Evolutionary conservation across 2,888 invertebrate species (phyloP).

Genomic region (Stenodema calcarata): DNA sequence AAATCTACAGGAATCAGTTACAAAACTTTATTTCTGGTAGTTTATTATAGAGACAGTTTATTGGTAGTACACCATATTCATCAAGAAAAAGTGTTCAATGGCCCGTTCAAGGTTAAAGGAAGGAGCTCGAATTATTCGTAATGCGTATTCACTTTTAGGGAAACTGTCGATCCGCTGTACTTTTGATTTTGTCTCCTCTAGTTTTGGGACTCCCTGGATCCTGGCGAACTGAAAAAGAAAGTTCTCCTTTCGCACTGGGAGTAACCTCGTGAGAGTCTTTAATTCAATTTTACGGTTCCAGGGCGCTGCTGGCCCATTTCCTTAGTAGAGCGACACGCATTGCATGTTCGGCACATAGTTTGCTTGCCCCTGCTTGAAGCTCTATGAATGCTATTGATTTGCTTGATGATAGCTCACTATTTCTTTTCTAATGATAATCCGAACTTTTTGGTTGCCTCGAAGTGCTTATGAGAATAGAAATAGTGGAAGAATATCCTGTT

Average conservation of each 20-base stretch:
- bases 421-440: background rate
- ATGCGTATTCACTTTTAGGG: no score
- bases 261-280: conserved; percentile 20
- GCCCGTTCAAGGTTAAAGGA: background rate
- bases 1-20: no score
- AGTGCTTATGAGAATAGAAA: no score
- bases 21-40: no score
- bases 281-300: conserved; percentile 43
- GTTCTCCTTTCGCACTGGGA: background rate
- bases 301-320: conserved; percentile 21
- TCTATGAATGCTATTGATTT: background rate
- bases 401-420: background rate
- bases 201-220: background rate
- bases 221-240: conserved; percentile 20
- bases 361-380: background rate
- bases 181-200: background rate
- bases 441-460: no score
- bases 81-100: background rate
- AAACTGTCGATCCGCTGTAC: background rate
- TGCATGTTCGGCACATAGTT: conserved; percentile 13
- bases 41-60: no score
- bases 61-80: no score
- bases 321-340: conserved; percentile 34
- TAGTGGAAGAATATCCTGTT: no score
- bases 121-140: background rate